Conservation (phyloP, 2,888 invertebrate species). For the Onthophagus sagittarius region DNA sequence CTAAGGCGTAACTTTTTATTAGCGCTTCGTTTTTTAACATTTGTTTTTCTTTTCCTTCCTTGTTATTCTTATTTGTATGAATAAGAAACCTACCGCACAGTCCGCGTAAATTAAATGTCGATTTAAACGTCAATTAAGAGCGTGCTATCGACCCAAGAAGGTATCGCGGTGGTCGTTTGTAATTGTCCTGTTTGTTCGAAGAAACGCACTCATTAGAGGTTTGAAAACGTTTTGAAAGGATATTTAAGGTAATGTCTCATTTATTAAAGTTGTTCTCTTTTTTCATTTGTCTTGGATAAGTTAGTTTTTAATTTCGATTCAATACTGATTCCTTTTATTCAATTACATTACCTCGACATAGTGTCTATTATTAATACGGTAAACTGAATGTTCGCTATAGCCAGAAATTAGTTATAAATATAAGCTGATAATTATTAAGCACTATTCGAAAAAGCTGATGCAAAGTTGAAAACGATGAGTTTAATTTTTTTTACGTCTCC, state of each 20-base stretch:
- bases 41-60: not conserved
- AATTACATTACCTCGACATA: too few relatives aligned
- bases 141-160: not conserved
- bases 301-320: too few relatives aligned
- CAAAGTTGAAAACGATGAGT: too few relatives aligned
- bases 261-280: not conserved
- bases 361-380: too few relatives aligned
- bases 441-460: too few relatives aligned
- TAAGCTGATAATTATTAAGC: too few relatives aligned
- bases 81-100: not conserved
- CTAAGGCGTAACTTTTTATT: not conserved
- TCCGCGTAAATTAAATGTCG: conserved; percentile 6
- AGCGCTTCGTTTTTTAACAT: not conserved
- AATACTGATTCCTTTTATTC: too few relatives aligned
- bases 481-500: too few relatives aligned
- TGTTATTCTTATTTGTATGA: too few relatives aligned
- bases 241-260: not conserved
- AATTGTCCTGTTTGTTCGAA: not conserved
- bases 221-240: not conserved
- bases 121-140: conserved; percentile 12
- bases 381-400: too few relatives aligned
- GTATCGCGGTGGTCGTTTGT: not conserved
- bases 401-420: too few relatives aligned
- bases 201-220: not conserved
- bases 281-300: not conserved